Base-by-base conservation (phyloP, 2,113 vertebrate genomes). In the Gallinago jamesoni region DNA sequence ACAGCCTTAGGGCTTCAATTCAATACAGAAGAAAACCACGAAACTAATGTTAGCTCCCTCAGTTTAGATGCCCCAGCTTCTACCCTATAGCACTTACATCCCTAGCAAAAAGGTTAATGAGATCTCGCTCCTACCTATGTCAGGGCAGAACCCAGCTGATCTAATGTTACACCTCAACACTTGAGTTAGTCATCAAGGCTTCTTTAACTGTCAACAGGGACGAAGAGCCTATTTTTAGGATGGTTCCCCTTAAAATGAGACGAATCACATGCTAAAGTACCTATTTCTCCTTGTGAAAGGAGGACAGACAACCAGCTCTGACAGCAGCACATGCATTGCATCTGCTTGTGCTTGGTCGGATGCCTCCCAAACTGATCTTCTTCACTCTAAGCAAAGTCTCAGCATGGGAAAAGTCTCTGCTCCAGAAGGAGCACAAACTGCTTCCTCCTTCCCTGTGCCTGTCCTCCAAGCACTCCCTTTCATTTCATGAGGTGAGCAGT, bases 81-180 rank as follows among this genome's bases (percentile, higher is more conserved):
- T 79, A 43, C 30, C 31, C 67, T 55, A 83, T 7, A 31, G 48
- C 30, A 57, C 8, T 13, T 47, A 18, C 45, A 87, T 22, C 31
- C 53, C 35, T 52, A 69, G 33, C 7, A 24, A 72, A 88, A 50
- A 73, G 17, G 39, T 60, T 73, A 53, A 87, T 1, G 45, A 37
- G 63, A 56, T 80, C 39, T 53, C 50, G 8, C 17, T 33, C 45
- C 43, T 17, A 55, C 39, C 23, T 23, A 2, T 50, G 16, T n/a
- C 28, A 7, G 22, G 86, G 53, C 48, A 79, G 75, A 14, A 83
- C 13, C 28, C 53, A 43, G 22, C 64, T 7, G 25, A 85, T 66
- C 24, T 59, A 72, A 84, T 0, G 0, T 68, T 48, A 55, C 21
- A 77, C 23, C 23, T 86, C 39, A 52, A 19, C 0, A 1, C 25